Conservation (phyloP, 2,113 vertebrate genomes). For the Sinosuthora webbiana region DNA sequence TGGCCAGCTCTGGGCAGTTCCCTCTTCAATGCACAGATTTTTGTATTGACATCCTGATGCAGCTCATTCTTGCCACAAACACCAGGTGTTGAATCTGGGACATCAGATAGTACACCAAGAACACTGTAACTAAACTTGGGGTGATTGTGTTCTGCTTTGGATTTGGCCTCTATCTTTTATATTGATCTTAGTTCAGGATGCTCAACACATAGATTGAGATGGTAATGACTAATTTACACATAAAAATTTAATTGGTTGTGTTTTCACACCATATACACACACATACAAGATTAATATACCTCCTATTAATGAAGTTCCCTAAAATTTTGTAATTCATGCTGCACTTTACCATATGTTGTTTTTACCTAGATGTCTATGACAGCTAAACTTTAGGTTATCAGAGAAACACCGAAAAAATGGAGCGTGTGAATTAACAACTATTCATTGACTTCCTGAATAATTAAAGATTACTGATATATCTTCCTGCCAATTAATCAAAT, state of each 20-base stretch:
- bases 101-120: background rate
- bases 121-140: background rate
- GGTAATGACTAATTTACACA: background rate
- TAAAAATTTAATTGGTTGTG: background rate
- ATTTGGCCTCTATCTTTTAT: background rate
- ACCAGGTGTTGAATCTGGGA: background rate
- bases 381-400: background rate
- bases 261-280: background rate
- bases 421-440: background rate
- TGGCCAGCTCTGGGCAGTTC: background rate
- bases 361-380: background rate
- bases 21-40: background rate
- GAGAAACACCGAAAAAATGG: background rate
- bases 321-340: background rate
- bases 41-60: background rate
- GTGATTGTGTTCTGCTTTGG: background rate
- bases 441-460: background rate
- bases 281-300: background rate
- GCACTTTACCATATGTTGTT: background rate
- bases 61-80: background rate
- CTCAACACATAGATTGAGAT: rapidly evolving
- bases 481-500: background rate
- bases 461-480: background rate
- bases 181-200: background rate
- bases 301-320: background rate